Percentiles rank a stretch among this genome's conserved stretches.
phyloP scores from a whole-genome alignment of 64 coral and sea anemone genomes.

The Actinia tenebrosa region DNA sequence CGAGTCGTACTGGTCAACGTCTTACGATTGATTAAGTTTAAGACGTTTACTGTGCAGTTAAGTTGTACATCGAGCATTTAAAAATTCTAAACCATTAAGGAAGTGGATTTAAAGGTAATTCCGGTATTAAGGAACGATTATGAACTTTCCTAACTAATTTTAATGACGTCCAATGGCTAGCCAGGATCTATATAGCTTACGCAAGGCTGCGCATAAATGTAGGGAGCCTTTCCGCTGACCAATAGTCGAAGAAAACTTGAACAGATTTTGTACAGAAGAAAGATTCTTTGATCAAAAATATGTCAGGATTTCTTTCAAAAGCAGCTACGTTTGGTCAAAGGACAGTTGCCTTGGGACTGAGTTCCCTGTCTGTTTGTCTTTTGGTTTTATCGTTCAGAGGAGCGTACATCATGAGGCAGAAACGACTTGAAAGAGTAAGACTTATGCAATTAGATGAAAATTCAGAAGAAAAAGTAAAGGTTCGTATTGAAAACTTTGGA shows the following conservation, averaged over 20 bases:
- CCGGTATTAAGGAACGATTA: too few relatives aligned
- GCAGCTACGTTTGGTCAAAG: slow-evolving; percentile 71
- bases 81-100: too few relatives aligned
- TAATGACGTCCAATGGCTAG: neutral
- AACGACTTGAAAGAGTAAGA: slow-evolving; percentile 21
- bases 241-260: neutral
- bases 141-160: neutral
- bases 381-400: slow-evolving; percentile 43
- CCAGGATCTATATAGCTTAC: neutral
- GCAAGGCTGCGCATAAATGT: neutral
- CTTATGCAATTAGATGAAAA: slow-evolving; percentile 1
- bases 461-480: neutral
- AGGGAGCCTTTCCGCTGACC: neutral
- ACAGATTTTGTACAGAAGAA: neutral
- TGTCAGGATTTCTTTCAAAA: slow-evolving; percentile 39
- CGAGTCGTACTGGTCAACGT: neutral
- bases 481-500: neutral
- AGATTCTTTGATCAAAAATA: neutral
- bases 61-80: neutral
- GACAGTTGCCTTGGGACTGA: slow-evolving; percentile 67
- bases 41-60: neutral
- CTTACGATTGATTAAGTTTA: neutral
- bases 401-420: slow-evolving; percentile 51
- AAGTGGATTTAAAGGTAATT: too few relatives aligned
- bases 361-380: slow-evolving; percentile 44